A percentile compares a stretch with the other conserved stretches of the same genome.
These are phyloP conservation scores for Glaucomys volans DNA, from an alignment of 2,113 vertebrate genomes.

Conservation along the genomic window DNA sequence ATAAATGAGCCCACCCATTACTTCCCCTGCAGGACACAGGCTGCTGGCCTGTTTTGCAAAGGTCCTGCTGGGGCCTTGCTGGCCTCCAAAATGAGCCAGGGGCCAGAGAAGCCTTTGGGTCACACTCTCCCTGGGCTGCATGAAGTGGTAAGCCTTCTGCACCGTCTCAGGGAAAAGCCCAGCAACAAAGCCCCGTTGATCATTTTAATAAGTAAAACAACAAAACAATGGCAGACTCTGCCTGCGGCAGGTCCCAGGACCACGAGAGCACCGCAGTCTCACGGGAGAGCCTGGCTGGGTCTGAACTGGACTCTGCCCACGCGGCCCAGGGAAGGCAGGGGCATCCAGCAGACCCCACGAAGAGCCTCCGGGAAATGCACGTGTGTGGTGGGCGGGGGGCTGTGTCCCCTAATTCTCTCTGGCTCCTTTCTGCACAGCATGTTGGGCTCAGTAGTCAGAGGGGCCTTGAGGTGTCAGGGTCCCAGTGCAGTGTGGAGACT, in stretches of 20 bases:
- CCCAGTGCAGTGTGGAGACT: accelerated
- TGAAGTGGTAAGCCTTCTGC: constrained; percentile 42
- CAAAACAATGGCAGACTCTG: background rate
- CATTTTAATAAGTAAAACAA: constrained; percentile 68
- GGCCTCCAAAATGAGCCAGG: background rate
- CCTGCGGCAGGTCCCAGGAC: constrained; percentile 11
- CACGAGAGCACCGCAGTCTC: constrained; percentile 22
- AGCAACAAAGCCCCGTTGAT: constrained; percentile 58
- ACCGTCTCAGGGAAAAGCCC: constrained; percentile 48
- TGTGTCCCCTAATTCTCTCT: background rate
- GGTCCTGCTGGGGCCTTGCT: background rate
- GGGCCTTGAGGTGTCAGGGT: background rate
- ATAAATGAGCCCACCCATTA: background rate
- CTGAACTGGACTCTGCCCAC: background rate
- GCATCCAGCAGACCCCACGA: background rate
- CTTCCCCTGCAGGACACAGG: background rate
- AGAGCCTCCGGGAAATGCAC: constrained; percentile 39
- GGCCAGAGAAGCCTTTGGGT: background rate
- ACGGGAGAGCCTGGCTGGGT: background rate
- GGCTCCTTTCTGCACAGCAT: background rate
- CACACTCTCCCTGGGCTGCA: background rate
- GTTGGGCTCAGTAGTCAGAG: background rate
- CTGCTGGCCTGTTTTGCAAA: background rate
- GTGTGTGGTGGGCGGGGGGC: background rate
- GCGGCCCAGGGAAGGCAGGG: background rate